Evolutionary conservation across 2,797 vertebrate genomes (phyloP).

Genomic region (Galaxias olidus): DNA sequence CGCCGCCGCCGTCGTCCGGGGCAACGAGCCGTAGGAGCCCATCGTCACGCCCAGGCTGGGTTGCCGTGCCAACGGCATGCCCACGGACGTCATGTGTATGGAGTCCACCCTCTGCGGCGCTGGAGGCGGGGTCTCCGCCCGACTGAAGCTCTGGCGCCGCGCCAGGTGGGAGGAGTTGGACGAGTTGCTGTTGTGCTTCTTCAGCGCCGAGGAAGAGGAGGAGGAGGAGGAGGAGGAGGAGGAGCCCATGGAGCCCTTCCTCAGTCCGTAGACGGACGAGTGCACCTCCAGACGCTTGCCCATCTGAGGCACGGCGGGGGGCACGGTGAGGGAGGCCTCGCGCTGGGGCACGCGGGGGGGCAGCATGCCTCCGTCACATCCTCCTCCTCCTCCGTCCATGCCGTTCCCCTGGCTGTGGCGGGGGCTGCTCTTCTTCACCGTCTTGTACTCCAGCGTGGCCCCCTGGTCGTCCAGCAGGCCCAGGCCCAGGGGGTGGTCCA

Average conservation of each 20-base stretch:
- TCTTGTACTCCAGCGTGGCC: constrained; percentile 94
- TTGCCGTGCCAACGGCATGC: constrained; percentile 89
- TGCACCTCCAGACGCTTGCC: constrained; percentile 94
- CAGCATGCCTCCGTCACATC: constrained; percentile 81
- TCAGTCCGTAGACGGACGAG: constrained; percentile 85
- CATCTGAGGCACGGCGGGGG: constrained; percentile 87
- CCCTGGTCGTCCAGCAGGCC: constrained; percentile 83
- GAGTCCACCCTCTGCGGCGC: constrained; percentile 98
- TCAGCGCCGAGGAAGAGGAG: constrained; percentile 67
- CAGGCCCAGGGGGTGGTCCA: constrained; percentile 87
- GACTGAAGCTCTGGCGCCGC: constrained; percentile 92
- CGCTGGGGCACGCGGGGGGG: constrained; percentile 95
- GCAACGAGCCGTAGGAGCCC: constrained; percentile 90
- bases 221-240: constrained; percentile 49
- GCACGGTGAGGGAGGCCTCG: constrained; percentile 89
- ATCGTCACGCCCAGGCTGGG: constrained; percentile 70
- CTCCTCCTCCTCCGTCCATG: constrained; percentile 73
- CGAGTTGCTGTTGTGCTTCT: constrained; percentile 97
- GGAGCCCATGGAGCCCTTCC: constrained; percentile 58
- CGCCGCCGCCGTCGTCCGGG: constrained; percentile 79
- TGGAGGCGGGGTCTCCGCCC: constrained; percentile 91
- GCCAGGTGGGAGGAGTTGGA: constrained; percentile 97
- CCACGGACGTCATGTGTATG: constrained; percentile 91
- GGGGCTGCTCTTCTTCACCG: constrained; percentile 90
- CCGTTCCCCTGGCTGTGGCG: constrained; percentile 79